A percentile compares a stretch with the other conserved stretches of the same genome.
Conservation (phyloP, 2,888 invertebrate species). For the Ferrisia virgata region DNA sequence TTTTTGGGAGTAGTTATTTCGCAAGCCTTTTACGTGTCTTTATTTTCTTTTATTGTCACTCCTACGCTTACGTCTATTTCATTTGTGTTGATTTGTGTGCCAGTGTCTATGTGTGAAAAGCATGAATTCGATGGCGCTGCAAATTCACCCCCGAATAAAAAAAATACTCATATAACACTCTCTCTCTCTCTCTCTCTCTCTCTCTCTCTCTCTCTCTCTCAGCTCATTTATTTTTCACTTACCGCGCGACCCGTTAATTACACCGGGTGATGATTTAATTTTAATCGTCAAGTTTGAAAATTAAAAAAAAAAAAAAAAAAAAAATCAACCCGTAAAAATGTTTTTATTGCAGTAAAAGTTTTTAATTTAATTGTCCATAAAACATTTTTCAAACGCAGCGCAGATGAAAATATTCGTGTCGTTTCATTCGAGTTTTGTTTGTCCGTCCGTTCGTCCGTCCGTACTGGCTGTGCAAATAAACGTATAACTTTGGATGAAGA, state of each 20-base stretch:
- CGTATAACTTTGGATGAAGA: background rate
- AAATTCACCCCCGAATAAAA: background rate
- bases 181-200: too few species aligned
- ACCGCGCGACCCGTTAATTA: slow-evolving; percentile 1
- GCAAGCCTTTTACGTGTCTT: slow-evolving; percentile 17
- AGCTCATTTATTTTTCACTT: slow-evolving; percentile 15
- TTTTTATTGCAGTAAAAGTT: slow-evolving; percentile 13
- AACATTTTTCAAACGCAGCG: background rate
- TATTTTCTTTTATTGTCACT: slow-evolving; percentile 23
- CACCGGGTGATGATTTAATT: background rate
- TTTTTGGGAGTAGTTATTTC: slow-evolving; percentile 14
- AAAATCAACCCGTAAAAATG: background rate
- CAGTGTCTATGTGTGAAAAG: too few species aligned
- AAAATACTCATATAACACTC: too few species aligned
- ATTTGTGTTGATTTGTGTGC: background rate
- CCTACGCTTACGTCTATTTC: slow-evolving; percentile 3
- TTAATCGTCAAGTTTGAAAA: slow-evolving; percentile 19
- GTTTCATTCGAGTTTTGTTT: background rate
- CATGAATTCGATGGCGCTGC: too few species aligned
- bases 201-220: background rate
- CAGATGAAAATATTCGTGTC: background rate
- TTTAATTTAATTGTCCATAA: slow-evolving; percentile 12
- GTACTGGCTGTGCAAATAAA: background rate
- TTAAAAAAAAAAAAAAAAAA: background rate
- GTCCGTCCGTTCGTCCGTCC: too few species aligned